Percentiles rank a stretch among this genome's conserved stretches.
Conservation (phyloP, 2,797 vertebrate species). For the Pampus argenteus region DNA sequence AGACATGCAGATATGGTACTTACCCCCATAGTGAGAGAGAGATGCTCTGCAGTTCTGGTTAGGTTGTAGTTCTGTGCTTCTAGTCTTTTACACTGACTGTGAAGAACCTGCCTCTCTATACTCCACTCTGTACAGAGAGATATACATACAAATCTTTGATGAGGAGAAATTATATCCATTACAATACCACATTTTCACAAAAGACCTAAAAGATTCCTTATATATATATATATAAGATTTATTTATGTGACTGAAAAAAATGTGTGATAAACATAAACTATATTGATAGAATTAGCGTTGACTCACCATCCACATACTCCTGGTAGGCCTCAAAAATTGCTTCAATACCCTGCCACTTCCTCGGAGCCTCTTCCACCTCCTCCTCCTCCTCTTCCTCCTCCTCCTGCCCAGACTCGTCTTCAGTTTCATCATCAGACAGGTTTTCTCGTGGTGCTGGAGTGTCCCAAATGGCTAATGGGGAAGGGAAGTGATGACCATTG, state of each 20-base stretch:
- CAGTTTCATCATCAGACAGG: constrained; percentile 71
- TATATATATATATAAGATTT: too few species aligned
- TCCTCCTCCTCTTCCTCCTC: constrained; percentile 80
- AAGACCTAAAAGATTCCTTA: neutral
- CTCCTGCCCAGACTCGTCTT: constrained; percentile 71
- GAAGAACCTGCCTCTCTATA: constrained; percentile 91
- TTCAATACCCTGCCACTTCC: constrained; percentile 93
- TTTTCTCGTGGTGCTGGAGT: constrained; percentile 46
- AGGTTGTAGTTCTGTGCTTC: constrained; percentile 93
- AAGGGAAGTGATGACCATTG: constrained; percentile 83
- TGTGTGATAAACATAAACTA: neutral
- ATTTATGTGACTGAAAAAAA: neutral
- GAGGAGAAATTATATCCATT: neutral
- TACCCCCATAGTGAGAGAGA: constrained; percentile 93
- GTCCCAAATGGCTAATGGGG: constrained; percentile 55
- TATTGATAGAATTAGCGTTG: neutral
- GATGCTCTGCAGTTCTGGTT: constrained; percentile 91
- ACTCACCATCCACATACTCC: constrained; percentile 90
- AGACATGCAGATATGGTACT: constrained; percentile 55
- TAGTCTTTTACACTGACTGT: constrained; percentile 90
- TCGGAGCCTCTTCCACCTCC: constrained; percentile 82
- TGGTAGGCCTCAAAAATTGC: constrained; percentile 93
- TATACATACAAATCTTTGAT: constrained; percentile 12
- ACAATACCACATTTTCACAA: constrained; percentile 1
- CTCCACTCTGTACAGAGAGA: constrained; percentile 86